A percentile compares a stretch with the other conserved stretches of the same genome.
phyloP scores from a whole-genome alignment of 2,797 vertebrate genomes.

The Rhinogobio ventralis region DNA sequence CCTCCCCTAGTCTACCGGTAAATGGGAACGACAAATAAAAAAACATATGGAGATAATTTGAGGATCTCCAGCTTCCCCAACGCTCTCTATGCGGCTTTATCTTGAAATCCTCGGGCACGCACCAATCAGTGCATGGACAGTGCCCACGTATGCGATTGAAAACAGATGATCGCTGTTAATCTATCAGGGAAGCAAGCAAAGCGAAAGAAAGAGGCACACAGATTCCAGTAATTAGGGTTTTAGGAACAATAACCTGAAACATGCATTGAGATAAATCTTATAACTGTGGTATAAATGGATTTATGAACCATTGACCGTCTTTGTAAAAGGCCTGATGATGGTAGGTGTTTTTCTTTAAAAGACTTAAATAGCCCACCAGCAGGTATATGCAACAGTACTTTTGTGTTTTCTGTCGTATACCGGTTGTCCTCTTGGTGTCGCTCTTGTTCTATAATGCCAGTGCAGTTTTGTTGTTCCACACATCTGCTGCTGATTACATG shows the following conservation, averaged over 20 bases:
- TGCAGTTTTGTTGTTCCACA: slow-evolving; percentile 9
- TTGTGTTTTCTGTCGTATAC: background rate
- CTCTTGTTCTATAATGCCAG: slow-evolving; percentile 38
- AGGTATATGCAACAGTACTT: background rate
- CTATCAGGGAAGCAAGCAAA: background rate
- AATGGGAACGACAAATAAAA: no score
- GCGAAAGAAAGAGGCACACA: background rate
- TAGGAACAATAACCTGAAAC: no score
- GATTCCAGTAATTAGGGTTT: no score
- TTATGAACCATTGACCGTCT: background rate
- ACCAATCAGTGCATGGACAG: background rate
- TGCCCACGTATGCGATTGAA: background rate
- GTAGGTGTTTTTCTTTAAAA: background rate
- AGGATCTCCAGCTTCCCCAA: no score
- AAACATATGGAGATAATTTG: no score
- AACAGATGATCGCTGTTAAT: no score
- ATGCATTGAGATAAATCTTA: background rate
- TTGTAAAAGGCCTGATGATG: background rate
- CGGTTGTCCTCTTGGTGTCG: slow-evolving; percentile 49
- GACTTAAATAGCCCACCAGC: background rate
- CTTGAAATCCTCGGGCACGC: background rate
- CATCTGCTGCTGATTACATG: slow-evolving; percentile 58
- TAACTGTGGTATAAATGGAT: background rate
- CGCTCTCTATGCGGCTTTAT: background rate
- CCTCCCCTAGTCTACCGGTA: no score